phyloP scores from a whole-genome alignment of 1,140 invertebrate species.

The Drosophila pruinosa region DNA sequence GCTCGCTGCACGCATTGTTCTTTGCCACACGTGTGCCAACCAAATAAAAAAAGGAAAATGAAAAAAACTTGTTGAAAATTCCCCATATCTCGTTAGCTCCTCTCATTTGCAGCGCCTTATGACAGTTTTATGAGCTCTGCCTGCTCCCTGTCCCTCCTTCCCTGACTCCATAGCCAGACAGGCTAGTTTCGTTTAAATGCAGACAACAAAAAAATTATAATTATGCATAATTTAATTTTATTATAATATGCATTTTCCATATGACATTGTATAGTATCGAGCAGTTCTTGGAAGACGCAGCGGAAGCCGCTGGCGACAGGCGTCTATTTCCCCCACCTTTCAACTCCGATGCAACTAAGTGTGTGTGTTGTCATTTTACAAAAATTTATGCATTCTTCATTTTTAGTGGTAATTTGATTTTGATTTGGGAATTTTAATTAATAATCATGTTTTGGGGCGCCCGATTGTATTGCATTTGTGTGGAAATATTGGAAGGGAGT shows the following conservation, averaged over 20 bases:
- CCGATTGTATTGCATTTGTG: conserved; percentile 40
- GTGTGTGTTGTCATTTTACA: conserved; percentile 39
- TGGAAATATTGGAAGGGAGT: conserved; percentile 53
- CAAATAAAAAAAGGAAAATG: conserved; percentile 17
- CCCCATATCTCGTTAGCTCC: conserved; percentile 30
- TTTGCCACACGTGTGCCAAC: conserved; percentile 27
- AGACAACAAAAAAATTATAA: conserved; percentile 56
- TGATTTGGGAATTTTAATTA: conserved; percentile 76
- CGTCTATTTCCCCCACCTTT: conserved; percentile 3
- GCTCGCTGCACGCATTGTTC: conserved; percentile 7
- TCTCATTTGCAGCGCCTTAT: conserved; percentile 64
- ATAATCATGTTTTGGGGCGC: conserved; percentile 56
- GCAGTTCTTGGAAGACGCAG: conserved; percentile 61
- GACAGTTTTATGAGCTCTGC: conserved; percentile 64
- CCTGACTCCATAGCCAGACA: neutral
- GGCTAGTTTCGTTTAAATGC: conserved; percentile 58
- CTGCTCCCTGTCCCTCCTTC: neutral
- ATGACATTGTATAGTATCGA: conserved; percentile 35
- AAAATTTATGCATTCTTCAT: conserved; percentile 62
- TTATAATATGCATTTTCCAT: conserved; percentile 70
- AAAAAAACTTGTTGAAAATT: conserved; percentile 34
- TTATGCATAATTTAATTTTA: conserved; percentile 72
- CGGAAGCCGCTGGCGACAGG: conserved; percentile 66
- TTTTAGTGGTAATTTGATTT: conserved; percentile 75
- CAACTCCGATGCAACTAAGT: neutral